phyloP scores from a whole-genome alignment of 2,113 vertebrate species.

The Melanostigma gelatinosum region DNA sequence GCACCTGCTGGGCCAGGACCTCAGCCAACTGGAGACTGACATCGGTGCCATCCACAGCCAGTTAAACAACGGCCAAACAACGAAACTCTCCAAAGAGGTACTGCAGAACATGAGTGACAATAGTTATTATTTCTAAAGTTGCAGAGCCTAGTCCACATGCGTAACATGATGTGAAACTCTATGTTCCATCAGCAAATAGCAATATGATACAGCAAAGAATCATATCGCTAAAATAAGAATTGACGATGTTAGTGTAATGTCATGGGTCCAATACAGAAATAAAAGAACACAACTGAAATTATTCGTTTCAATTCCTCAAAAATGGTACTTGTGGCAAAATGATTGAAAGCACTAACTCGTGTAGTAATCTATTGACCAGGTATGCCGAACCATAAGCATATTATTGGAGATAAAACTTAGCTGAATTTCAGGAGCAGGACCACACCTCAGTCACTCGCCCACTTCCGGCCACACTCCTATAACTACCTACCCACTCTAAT shows the following conservation, averaged over 20 bases:
- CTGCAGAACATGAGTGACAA: not conserved
- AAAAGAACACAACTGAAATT: no score
- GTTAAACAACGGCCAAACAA: slow-evolving; percentile 47
- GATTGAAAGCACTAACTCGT: no score
- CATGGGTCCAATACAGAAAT: not conserved
- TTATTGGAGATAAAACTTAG: no score
- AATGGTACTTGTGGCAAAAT: no score
- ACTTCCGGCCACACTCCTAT: no score
- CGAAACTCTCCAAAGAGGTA: slow-evolving; percentile 74
- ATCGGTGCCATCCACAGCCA: slow-evolving; percentile 52
- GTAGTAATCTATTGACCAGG: no score
- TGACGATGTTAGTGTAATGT: not conserved
- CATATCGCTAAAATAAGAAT: not conserved
- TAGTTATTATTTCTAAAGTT: not conserved
- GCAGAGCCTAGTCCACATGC: no score
- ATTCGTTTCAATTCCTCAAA: no score
- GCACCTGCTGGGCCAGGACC: slow-evolving; percentile 63
- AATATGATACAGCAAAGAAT: not conserved
- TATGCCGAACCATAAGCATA: no score
- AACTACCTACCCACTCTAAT: no score
- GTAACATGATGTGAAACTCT: not conserved
- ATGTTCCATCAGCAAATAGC: not conserved
- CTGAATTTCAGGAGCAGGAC: no score
- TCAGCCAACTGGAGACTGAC: slow-evolving; percentile 65
- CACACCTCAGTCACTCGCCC: no score